Base-by-base conservation (phyloP, 2,797 vertebrate species). In the Loris lydekkerianus region DNA sequence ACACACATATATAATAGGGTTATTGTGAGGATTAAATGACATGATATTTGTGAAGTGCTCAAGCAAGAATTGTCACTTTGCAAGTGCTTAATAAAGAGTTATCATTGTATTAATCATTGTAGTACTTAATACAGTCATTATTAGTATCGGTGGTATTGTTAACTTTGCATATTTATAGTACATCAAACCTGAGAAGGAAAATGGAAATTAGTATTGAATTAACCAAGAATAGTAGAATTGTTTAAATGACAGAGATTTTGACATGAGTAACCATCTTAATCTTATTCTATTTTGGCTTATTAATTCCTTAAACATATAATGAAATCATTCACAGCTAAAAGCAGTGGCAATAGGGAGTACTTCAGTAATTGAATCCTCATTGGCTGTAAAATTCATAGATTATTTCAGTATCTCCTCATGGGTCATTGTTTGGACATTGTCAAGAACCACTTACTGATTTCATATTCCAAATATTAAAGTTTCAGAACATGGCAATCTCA, bases 241-340 rank as follows among this genome's bases (percentile, higher is more conserved):
- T 58, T 84, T 91, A 75, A 91, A n/a, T 81, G 85, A 76, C 34
- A 67, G 46, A 58, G 10, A 3, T 92, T 94, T 76, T 58, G 73
- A 73, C 27, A 49, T 49, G 27, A 82, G 23, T 81, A 63, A 21
- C 46, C 37, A 80, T 86, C 76, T 70, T 78, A 60, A 81, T 40
- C 7, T 40, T 56, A 43, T 88, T 88, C 67, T 88, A 63, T 73
- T 75, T 78, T 83, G 43, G 29, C 20, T 82, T 95, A 60, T 75
- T 85, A 75, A 37, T 56, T 96, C 34, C 56, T 92, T 78, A 60
- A 86, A 67, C 49, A 56, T n/a, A 69, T 25, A 73, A 31, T 29
- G 77, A 92, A 63, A 69, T 34, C 21, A 67, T 80, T 18, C 63
- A 58, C 3, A 40, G n/a, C 46, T 61, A 70, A 10, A 78, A 86